These are phyloP conservation scores for Pachliopta kotzebuea DNA, from an alignment of 2,888 invertebrate species.

Conservation along the genomic window DNA sequence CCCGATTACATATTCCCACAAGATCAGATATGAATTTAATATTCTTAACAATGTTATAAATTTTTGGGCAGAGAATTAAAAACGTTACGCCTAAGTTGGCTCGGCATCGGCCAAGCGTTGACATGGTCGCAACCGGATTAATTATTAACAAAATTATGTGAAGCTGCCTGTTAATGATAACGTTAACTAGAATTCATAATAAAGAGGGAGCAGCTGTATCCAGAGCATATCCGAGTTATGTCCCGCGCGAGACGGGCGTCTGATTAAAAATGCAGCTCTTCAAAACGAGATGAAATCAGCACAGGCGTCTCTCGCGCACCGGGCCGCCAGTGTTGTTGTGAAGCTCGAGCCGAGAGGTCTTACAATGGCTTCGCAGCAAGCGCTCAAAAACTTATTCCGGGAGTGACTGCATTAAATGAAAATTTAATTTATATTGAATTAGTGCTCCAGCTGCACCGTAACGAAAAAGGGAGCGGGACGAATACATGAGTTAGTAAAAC, in stretches of 20 bases:
- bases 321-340: slow-evolving; percentile 59
- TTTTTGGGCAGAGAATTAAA: background rate
- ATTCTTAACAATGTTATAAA: background rate
- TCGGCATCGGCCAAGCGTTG: slow-evolving; percentile 36
- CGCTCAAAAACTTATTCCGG: slow-evolving; percentile 22
- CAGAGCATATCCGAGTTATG: slow-evolving; percentile 73
- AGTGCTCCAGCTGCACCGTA: slow-evolving; percentile 16
- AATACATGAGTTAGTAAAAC: slow-evolving; percentile 17
- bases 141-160: slow-evolving; percentile 70
- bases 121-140: slow-evolving; percentile 62
- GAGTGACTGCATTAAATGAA: slow-evolving; percentile 28
- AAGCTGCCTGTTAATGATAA: slow-evolving; percentile 76
- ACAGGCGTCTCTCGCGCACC: slow-evolving; percentile 72
- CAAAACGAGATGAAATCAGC: slow-evolving; percentile 71
- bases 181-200: slow-evolving; percentile 78
- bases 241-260: slow-evolving; percentile 75
- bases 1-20: too few relatives aligned
- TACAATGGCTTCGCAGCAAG: slow-evolving; percentile 9
- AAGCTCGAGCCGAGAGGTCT: slow-evolving; percentile 52
- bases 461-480: slow-evolving; percentile 2
- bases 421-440: slow-evolving; percentile 25
- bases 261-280: slow-evolving; percentile 77
- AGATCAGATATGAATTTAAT: background rate
- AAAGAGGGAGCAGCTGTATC: slow-evolving; percentile 73
- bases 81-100: background rate